These are phyloP conservation scores for Machaerirhynchus nigripectus DNA, from an alignment of 2,113 vertebrate species.

Conservation along the genomic window DNA sequence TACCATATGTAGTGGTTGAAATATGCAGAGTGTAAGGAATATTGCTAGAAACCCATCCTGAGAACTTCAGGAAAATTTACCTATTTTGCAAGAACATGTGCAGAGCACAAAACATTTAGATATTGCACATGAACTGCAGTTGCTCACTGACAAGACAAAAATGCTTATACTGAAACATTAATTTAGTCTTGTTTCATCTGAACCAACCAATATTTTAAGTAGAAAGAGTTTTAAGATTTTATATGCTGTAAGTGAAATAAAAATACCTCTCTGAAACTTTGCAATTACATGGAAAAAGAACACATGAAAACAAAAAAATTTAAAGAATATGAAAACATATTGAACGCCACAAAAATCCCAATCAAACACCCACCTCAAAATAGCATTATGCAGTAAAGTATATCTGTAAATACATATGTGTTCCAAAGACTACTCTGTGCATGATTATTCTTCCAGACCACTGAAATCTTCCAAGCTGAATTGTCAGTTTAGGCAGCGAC, in stretches of 20 bases:
- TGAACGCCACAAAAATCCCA: rapidly evolving
- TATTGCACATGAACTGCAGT: neutral
- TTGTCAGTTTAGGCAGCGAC: neutral
- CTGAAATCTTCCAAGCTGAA: neutral
- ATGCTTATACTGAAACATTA: neutral
- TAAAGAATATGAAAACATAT: neutral
- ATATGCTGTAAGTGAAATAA: neutral
- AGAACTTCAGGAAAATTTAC: neutral
- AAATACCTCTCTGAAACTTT: neutral
- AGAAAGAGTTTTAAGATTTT: neutral
- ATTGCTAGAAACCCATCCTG: neutral
- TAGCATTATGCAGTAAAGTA: neutral
- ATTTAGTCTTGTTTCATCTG: neutral
- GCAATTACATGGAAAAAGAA: neutral
- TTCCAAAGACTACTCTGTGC: neutral
- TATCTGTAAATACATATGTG: neutral
- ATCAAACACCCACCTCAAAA: neutral
- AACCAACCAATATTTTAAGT: neutral
- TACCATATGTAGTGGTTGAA: neutral
- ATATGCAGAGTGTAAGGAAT: neutral
- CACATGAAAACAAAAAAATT: neutral
- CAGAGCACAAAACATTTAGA: neutral
- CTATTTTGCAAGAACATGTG: neutral
- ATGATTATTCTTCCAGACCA: neutral
- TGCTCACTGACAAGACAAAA: neutral